phyloP scores from a whole-genome alignment of 2,888 invertebrate genomes.

The Ctenicera cuprea region DNA sequence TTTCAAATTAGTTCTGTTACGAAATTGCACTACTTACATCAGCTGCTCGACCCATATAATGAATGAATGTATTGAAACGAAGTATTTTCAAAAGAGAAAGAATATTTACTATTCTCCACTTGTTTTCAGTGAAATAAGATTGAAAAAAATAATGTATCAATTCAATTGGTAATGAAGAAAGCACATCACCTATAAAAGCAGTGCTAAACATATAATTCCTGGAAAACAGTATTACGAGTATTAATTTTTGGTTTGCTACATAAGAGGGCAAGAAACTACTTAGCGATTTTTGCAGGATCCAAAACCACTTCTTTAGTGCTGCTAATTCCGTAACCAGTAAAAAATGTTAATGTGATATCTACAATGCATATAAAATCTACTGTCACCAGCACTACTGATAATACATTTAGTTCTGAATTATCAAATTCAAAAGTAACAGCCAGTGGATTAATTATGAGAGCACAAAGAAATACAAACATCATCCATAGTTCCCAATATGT shows the following conservation, averaged over 20 bases:
- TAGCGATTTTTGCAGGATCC: conserved; percentile 64
- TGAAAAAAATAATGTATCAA: background rate
- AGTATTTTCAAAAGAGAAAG: conserved; percentile 29
- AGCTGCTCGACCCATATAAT: conserved; percentile 27
- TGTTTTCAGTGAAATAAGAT: too few relatives aligned
- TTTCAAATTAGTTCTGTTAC: background rate
- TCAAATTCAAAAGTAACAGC: conserved; percentile 28
- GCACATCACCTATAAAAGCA: background rate
- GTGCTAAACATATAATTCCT: conserved; percentile 15
- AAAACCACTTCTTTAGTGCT: conserved; percentile 66
- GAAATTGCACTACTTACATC: conserved; percentile 39
- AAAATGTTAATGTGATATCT: conserved; percentile 67
- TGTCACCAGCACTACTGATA: background rate
- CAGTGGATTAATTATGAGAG: conserved; percentile 55
- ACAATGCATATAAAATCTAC: conserved; percentile 63
- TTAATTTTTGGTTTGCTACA: background rate
- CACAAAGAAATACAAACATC: conserved; percentile 44
- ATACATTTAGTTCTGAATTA: background rate
- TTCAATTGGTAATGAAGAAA: conserved; percentile 28
- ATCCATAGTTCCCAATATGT: conserved; percentile 55
- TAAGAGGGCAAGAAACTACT: conserved; percentile 2
- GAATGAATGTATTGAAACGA: conserved; percentile 22
- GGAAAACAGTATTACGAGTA: background rate
- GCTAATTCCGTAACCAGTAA: conserved; percentile 69
- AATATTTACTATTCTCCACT: background rate